A percentile compares a stretch with the other conserved stretches of the same genome.
Conservation (phyloP, 2,888 invertebrate species). For the Lymantria dispar region DNA sequence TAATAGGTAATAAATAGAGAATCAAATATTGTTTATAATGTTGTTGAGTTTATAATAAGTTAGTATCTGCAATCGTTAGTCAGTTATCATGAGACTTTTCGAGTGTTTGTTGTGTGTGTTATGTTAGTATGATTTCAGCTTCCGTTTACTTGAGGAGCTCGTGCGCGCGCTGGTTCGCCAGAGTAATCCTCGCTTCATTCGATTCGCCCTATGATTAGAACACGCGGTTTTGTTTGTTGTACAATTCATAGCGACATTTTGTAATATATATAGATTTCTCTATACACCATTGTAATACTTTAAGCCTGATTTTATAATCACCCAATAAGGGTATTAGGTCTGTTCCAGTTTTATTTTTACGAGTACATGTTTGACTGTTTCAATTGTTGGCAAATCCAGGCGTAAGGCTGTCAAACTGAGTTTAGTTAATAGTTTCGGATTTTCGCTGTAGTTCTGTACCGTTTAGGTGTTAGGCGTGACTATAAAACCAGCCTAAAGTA, state of each 20-base stretch:
- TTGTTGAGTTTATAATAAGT: background rate
- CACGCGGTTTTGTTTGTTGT: conserved; percentile 52
- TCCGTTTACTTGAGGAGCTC: conserved; percentile 94
- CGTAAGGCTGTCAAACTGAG: no score
- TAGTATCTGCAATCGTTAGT: conserved; percentile 37
- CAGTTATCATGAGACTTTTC: conserved; percentile 67
- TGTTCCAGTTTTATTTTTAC: no score
- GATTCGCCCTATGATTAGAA: conserved; percentile 87
- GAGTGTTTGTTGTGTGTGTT: conserved; percentile 36
- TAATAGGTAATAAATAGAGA: no score
- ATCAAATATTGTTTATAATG: background rate
- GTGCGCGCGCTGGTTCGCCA: conserved; percentile 98
- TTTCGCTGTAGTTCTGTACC: no score
- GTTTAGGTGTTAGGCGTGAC: no score
- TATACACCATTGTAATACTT: conserved; percentile 5
- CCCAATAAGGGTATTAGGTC: no score
- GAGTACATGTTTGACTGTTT: no score
- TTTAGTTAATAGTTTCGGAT: no score
- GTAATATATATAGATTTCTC: conserved; percentile 7
- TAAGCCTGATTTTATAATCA: background rate
- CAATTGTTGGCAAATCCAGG: no score
- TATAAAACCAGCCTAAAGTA: background rate
- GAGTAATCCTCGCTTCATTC: conserved; percentile 97
- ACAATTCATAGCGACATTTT: conserved; percentile 58
- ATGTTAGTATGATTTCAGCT: conserved; percentile 54